phyloP scores from a whole-genome alignment of 2,888 invertebrate genomes.

The Argyra leucocephala region DNA sequence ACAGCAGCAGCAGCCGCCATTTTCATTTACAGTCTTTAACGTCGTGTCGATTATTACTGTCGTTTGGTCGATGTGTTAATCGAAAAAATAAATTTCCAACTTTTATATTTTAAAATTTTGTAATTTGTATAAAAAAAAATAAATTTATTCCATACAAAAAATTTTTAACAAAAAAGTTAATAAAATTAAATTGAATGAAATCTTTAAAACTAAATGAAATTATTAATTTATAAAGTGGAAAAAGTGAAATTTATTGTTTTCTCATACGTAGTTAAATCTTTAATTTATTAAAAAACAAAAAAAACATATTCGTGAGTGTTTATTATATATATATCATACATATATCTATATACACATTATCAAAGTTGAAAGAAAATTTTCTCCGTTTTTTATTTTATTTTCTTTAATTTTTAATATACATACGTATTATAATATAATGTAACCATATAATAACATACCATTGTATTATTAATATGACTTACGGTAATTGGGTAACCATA shows the following conservation, averaged over 20 bases:
- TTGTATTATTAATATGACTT: not conserved
- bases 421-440: not conserved
- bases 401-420: not conserved
- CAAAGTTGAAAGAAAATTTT: constrained; percentile 6
- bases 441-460: not conserved
- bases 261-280: not conserved
- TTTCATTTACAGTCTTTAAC: constrained; percentile 35
- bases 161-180: not conserved
- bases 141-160: no score
- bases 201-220: not conserved
- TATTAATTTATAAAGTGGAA: not conserved
- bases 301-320: no score
- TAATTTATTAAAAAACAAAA: not conserved
- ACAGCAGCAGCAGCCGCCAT: constrained; percentile 27
- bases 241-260: constrained; percentile 7
- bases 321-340: no score
- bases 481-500: not conserved
- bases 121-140: no score
- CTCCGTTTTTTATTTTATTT: not conserved
- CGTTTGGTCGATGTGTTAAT: constrained; percentile 15
- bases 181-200: not conserved
- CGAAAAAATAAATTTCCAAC: constrained; percentile 15
- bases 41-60: constrained; percentile 30
- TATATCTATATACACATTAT: no score
- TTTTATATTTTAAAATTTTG: no score